Conservation (phyloP, 2,113 vertebrate species). For the Lagenorhynchus albirostris region DNA sequence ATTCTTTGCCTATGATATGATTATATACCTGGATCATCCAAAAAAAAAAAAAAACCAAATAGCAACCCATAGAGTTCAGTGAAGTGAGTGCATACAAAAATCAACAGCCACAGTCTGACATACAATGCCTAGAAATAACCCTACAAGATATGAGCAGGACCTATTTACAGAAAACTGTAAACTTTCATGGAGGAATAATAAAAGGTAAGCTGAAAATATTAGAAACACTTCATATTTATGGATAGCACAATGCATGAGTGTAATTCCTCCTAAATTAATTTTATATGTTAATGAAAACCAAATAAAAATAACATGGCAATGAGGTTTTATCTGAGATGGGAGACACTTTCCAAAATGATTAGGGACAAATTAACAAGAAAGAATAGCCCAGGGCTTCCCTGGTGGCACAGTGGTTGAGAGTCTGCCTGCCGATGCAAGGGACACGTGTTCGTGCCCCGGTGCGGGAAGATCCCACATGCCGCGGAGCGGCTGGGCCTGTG, state of each 20-base stretch:
- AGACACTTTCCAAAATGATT: not conserved
- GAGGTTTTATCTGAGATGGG: not conserved
- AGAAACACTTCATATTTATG: not conserved
- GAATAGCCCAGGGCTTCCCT: no score
- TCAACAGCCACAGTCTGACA: not conserved
- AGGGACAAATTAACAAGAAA: not conserved
- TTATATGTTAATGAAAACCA: not conserved
- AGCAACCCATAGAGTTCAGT: not conserved
- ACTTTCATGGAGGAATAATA: not conserved
- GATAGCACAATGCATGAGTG: not conserved
- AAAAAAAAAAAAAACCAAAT: not conserved
- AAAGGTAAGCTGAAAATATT: not conserved
- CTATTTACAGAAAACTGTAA: not conserved
- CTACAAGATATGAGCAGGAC: not conserved
- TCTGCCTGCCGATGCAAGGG: no score
- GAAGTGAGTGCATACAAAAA: not conserved
- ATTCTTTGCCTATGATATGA: not conserved
- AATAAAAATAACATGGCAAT: not conserved
- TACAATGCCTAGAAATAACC: not conserved
- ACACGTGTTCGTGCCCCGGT: no score
- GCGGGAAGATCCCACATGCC: no score
- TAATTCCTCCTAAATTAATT: conserved; percentile 3
- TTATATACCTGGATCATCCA: not conserved
- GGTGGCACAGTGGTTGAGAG: no score
- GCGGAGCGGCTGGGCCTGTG: no score